These are phyloP conservation scores for Cephalophus harveyi DNA, from an alignment of 2,113 vertebrate species.

Conservation along the genomic window DNA sequence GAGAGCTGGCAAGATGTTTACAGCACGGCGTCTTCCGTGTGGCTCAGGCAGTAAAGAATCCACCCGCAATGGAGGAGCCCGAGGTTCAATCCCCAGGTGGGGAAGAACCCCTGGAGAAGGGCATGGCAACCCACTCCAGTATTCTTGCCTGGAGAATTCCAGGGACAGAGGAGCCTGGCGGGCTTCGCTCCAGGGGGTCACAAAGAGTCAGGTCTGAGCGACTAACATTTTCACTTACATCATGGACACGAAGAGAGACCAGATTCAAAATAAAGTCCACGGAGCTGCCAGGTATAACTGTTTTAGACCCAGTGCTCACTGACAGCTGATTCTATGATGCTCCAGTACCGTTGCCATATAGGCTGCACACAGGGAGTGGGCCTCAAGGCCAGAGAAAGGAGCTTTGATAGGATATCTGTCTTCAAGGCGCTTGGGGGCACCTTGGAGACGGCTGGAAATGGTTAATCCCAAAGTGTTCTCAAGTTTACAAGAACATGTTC, in stretches of 20 bases:
- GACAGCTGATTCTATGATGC: not conserved
- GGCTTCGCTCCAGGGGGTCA: rapidly evolving
- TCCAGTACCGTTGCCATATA: rapidly evolving
- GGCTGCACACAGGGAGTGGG: not conserved
- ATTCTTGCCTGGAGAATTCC: not conserved
- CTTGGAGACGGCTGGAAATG: not conserved
- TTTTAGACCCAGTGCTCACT: not conserved
- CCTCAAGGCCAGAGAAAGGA: not conserved
- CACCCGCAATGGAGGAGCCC: not conserved
- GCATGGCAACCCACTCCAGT: not conserved
- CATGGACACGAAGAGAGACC: not conserved
- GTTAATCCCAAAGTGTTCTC: not conserved
- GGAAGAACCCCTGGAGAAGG: not conserved
- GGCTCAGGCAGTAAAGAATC: not conserved
- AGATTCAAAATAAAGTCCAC: not conserved
- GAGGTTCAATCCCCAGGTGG: not conserved
- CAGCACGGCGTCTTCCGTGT: not conserved
- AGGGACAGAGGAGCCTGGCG: not conserved
- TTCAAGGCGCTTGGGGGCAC: not conserved
- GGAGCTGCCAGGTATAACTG: not conserved
- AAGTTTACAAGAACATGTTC: not conserved
- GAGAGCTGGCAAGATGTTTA: not conserved
- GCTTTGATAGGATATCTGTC: not conserved
- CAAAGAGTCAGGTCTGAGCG: not conserved
- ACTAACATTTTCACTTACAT: not conserved